Evolutionary conservation across 2,113 vertebrate genomes (phyloP).

Genomic region (Poeciliopsis turrubarensis): DNA sequence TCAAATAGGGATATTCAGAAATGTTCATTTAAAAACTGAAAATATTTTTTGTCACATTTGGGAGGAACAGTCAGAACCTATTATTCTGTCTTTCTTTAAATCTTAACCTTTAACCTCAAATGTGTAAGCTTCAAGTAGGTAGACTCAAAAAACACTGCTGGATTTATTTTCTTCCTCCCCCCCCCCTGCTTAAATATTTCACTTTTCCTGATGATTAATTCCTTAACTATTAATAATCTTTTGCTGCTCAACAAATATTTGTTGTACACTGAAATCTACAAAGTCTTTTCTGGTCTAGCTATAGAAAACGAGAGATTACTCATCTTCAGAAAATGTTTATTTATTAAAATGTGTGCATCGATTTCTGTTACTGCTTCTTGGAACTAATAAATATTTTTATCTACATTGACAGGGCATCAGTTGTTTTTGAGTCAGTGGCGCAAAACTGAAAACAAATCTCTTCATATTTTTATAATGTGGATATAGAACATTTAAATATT

Average conservation of each 20-base stretch:
- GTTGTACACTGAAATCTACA: slow-evolving; percentile 9
- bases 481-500: not conserved
- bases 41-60: not conserved
- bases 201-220: not conserved
- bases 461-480: not conserved
- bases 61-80: not conserved
- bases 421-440: not conserved
- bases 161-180: slow-evolving; percentile 19
- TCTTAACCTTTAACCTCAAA: not conserved
- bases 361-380: slow-evolving; percentile 39
- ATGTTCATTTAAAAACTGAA: not conserved
- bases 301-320: slow-evolving; percentile 14
- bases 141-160: slow-evolving; percentile 21
- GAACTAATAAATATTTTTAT: slow-evolving; percentile 15
- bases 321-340: slow-evolving; percentile 57
- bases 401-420: not conserved
- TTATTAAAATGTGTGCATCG: slow-evolving; percentile 62
- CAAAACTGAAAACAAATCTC: too few species aligned
- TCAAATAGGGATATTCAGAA: not conserved
- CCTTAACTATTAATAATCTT: slow-evolving; percentile 8
- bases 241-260: slow-evolving; percentile 30
- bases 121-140: slow-evolving; percentile 44
- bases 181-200: slow-evolving; percentile 19
- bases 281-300: slow-evolving; percentile 16
- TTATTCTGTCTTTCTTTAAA: slow-evolving; percentile 6